A percentile compares a stretch with the other conserved stretches of the same genome.
Evolutionary conservation across 1,140 invertebrate species (phyloP).

Genomic region (Brachionus asplanchnoidis): DNA sequence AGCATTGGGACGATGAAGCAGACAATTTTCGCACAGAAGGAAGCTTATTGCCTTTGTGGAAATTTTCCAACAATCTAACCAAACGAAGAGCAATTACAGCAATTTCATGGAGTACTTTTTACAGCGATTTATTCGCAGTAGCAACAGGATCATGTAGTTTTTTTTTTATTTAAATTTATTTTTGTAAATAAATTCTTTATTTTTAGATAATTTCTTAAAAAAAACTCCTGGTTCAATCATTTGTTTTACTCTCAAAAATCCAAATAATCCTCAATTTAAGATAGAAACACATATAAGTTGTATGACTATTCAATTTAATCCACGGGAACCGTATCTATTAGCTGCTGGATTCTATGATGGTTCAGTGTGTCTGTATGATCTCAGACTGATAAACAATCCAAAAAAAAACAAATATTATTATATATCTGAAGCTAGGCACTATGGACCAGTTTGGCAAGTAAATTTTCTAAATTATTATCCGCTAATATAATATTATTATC

Average conservation of each 20-base stretch:
- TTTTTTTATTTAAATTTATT: not conserved
- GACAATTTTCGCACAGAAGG: slow-evolving; percentile 87
- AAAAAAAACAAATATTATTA: slow-evolving; percentile 48
- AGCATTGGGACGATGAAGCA: slow-evolving; percentile 87
- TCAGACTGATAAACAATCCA: slow-evolving; percentile 56
- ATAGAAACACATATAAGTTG: slow-evolving; percentile 73
- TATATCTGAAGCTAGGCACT: slow-evolving; percentile 57
- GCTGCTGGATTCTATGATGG: slow-evolving; percentile 82
- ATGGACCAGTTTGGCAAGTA: slow-evolving; percentile 58
- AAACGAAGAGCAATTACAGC: slow-evolving; percentile 74
- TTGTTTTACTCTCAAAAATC: slow-evolving; percentile 83
- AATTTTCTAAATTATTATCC: not conserved
- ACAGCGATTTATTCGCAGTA: slow-evolving; percentile 83
- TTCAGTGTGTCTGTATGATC: slow-evolving; percentile 78
- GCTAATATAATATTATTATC: not conserved
- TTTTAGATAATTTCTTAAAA: slow-evolving; percentile 72
- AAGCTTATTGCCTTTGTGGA: slow-evolving; percentile 83
- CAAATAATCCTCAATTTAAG: slow-evolving; percentile 80
- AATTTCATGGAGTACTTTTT: slow-evolving; percentile 76
- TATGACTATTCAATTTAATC: slow-evolving; percentile 79
- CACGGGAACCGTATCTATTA: slow-evolving; percentile 70
- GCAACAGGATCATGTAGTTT: slow-evolving; percentile 74
- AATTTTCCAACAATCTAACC: slow-evolving; percentile 64
- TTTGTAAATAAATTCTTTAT: slow-evolving; percentile 41
- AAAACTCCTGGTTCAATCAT: slow-evolving; percentile 68